Conservation (phyloP, 2,113 vertebrate species). For the Eurypyga helias region DNA sequence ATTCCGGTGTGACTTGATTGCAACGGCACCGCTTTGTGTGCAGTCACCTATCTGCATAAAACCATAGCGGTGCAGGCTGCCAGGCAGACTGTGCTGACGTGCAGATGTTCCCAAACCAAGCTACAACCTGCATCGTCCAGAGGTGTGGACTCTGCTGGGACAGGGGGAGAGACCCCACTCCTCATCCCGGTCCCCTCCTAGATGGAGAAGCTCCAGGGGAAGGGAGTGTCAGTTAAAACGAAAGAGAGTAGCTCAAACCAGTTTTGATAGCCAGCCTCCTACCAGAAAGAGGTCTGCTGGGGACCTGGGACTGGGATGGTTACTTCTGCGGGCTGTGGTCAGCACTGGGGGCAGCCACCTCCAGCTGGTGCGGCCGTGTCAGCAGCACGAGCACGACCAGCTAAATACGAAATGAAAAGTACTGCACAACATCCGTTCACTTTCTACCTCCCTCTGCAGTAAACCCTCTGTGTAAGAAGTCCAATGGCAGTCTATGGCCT, state of each 20-base stretch:
- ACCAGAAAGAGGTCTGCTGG: neutral
- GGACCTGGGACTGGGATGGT: neutral
- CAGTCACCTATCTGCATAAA: neutral
- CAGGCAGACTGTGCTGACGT: neutral
- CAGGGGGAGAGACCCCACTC: neutral
- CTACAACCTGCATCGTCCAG: neutral
- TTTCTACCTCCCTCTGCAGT: neutral
- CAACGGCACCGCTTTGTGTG: neutral
- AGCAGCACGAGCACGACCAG: neutral
- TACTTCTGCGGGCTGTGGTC: neutral
- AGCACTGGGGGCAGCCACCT: neutral
- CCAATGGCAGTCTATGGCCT: rapidly evolving
- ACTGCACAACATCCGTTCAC: neutral
- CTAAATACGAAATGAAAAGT: rapidly evolving
- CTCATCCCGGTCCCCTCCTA: neutral
- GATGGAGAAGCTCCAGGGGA: neutral
- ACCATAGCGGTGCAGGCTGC: rapidly evolving
- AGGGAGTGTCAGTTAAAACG: neutral
- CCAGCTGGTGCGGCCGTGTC: rapidly evolving
- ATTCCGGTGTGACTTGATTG: neutral
- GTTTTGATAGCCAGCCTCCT: neutral
- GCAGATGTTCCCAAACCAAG: neutral
- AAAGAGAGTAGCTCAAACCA: neutral
- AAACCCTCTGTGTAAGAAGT: neutral
- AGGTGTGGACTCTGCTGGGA: neutral